A percentile compares a stretch with the other conserved stretches of the same genome.
Evolutionary conservation across 2,113 vertebrate genomes (phyloP).

Genomic region (Erythrocebus patas): DNA sequence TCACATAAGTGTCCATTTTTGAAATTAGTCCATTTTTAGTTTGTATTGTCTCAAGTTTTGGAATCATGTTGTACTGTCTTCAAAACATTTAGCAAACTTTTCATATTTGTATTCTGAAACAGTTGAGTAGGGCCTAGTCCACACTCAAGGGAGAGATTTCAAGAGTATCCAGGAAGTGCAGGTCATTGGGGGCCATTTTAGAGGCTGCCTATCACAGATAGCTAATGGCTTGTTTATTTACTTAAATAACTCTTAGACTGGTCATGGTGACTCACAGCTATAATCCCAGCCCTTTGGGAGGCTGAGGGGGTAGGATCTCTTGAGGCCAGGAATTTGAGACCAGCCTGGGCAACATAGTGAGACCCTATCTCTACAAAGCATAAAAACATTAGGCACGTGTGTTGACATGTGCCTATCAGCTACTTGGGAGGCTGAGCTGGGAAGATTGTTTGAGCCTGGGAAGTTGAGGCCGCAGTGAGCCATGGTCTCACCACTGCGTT

Average conservation of each 20-base stretch:
- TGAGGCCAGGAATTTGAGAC: too few relatives aligned
- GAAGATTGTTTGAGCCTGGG: too few relatives aligned
- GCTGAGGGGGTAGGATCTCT: too few relatives aligned
- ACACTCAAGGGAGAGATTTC: neutral
- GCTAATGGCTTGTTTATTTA: slow-evolving; percentile 14
- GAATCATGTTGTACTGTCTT: neutral
- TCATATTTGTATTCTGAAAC: neutral
- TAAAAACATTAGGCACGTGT: too few relatives aligned
- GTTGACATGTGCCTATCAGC: too few relatives aligned
- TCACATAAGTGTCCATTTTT: neutral
- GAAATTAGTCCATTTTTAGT: neutral
- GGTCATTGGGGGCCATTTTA: neutral
- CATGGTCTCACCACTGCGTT: too few relatives aligned
- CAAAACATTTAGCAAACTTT: neutral
- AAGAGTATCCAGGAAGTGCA: neutral
- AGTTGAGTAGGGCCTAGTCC: neutral
- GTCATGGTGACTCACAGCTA: too few relatives aligned
- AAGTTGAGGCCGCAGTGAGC: too few relatives aligned
- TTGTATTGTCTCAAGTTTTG: neutral
- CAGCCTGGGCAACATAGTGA: too few relatives aligned
- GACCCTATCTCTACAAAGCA: too few relatives aligned
- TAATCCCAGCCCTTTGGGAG: too few relatives aligned
- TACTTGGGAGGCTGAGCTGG: too few relatives aligned
- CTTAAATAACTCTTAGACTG: neutral
- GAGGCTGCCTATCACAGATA: neutral